Evolutionary conservation across 1,140 invertebrate genomes (phyloP).

Genomic region (Papilio dardanus): DNA sequence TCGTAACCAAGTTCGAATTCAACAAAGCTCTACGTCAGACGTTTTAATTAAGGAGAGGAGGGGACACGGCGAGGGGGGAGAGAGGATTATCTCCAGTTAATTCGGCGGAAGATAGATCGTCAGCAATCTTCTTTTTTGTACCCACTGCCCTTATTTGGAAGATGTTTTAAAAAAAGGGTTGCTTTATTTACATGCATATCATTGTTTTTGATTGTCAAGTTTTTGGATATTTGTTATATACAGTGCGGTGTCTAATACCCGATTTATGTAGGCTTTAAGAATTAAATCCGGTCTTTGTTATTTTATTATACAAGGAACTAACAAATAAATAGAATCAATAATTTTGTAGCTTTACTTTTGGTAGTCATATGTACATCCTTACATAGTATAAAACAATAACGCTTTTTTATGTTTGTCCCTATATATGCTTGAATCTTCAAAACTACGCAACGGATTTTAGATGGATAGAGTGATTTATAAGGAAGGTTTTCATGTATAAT

Average conservation of each 20-base stretch:
- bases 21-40: conserved; percentile 44
- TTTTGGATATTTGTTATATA: neutral
- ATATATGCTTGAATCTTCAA: no score
- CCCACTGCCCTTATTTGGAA: conserved; percentile 34
- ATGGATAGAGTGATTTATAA: no score
- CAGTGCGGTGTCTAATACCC: neutral
- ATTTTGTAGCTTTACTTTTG: neutral
- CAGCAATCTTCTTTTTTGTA: conserved; percentile 42
- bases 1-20: conserved; percentile 29
- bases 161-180: conserved; percentile 31
- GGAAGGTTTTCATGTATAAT: no score
- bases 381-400: no score
- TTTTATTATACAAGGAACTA: neutral
- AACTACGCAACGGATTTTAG: no score
- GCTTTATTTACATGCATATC: conserved; percentile 8
- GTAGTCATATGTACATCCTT: no score
- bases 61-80: conserved; percentile 37
- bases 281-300: neutral
- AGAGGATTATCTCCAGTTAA: conserved; percentile 54
- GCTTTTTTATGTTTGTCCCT: no score
- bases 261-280: neutral
- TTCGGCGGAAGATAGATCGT: conserved; percentile 45
- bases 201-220: conserved; percentile 25
- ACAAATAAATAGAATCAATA: neutral
- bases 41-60: conserved; percentile 55